These are phyloP conservation scores for Ciconia maguari DNA, from an alignment of 2,113 vertebrate genomes.

Conservation along the genomic window DNA sequence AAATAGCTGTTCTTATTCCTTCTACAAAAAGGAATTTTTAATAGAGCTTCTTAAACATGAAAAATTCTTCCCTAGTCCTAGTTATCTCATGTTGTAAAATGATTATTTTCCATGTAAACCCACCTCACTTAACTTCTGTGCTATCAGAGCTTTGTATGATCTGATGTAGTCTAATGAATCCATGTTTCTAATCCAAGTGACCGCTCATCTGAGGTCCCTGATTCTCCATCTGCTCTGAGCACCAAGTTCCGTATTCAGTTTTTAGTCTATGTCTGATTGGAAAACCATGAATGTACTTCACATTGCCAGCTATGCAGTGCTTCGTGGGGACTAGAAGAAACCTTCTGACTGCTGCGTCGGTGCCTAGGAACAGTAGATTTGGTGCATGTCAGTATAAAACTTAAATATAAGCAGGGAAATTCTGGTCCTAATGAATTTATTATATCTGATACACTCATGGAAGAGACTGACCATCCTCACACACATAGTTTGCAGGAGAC, in stretches of 20 bases:
- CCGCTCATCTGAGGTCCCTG: background rate
- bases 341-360: background rate
- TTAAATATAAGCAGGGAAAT: background rate
- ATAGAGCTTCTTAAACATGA: background rate
- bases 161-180: background rate
- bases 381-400: background rate
- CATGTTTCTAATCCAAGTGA: background rate
- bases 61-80: background rate
- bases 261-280: background rate
- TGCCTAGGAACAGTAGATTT: background rate
- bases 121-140: background rate
- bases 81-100: background rate
- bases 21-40: background rate
- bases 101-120: background rate
- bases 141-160: background rate
- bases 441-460: background rate
- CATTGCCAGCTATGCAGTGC: background rate
- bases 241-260: background rate
- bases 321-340: background rate
- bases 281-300: background rate
- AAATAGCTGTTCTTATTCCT: background rate
- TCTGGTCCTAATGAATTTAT: background rate
- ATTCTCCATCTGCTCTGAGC: background rate
- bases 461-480: background rate
- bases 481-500: background rate